These are phyloP conservation scores for Mesorhabditis belari DNA, from an alignment of 2,888 invertebrate species.

Conservation along the genomic window DNA sequence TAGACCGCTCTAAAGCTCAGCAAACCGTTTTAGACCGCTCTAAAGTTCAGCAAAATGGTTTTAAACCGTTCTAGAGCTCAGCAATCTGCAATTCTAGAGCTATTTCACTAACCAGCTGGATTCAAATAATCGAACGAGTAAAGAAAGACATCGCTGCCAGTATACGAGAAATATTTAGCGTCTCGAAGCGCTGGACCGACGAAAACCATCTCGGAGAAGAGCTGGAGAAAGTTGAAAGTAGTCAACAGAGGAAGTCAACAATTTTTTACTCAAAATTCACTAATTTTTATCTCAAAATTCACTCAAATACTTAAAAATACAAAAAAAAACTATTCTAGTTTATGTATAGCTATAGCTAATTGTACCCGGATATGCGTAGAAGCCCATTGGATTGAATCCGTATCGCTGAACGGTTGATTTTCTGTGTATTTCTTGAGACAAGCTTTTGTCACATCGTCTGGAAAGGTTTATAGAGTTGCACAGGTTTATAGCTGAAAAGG, in stretches of 20 bases:
- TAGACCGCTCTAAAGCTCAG: too few relatives aligned
- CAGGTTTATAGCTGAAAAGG: background rate
- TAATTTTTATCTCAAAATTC: too few relatives aligned
- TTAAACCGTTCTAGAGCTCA: too few relatives aligned
- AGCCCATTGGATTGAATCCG: conserved; percentile 20
- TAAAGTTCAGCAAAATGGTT: too few relatives aligned
- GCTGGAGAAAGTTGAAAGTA: too few relatives aligned
- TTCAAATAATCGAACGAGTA: conserved; percentile 27
- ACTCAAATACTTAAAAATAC: too few relatives aligned
- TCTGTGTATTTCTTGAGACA: conserved; percentile 16
- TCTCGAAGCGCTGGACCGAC: conserved; percentile 24
- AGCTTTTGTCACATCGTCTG: conserved; percentile 11
- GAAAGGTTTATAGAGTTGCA: conserved; percentile 4
- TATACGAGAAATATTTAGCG: conserved; percentile 19
- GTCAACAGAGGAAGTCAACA: background rate
- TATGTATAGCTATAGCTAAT: too few relatives aligned
- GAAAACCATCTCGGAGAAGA: conserved; percentile 28
- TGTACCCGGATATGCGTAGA: conserved; percentile 12
- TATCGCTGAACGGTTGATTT: conserved; percentile 12
- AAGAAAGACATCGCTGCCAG: conserved; percentile 15
- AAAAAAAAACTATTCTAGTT: too few relatives aligned
- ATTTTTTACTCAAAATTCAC: background rate
- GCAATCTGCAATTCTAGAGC: too few relatives aligned
- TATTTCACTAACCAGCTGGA: conserved; percentile 9
- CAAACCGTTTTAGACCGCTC: too few relatives aligned